Evolutionary conservation across 2,113 vertebrate species (phyloP).

Genomic region (Arvicanthis niloticus): DNA sequence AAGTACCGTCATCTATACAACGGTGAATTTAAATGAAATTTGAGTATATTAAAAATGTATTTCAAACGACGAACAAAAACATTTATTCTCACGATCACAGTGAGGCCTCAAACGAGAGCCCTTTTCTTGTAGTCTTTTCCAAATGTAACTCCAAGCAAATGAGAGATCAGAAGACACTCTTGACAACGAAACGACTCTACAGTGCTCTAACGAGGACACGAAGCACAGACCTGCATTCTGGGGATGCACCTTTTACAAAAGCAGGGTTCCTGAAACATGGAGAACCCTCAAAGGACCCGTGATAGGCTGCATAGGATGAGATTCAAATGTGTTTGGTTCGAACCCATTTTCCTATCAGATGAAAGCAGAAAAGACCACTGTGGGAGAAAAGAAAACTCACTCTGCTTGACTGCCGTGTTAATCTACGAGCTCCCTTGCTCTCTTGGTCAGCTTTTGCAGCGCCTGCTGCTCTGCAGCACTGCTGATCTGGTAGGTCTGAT

Average conservation of each 20-base stretch:
- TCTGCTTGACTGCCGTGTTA: slow-evolving; percentile 86
- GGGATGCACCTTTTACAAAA: background rate
- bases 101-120: background rate
- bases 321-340: slow-evolving; percentile 33
- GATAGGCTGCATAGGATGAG: background rate
- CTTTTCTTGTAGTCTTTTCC: slow-evolving; percentile 1
- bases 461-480: slow-evolving; percentile 77
- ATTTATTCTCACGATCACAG: background rate
- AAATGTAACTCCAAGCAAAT: background rate
- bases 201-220: background rate
- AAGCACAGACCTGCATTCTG: background rate
- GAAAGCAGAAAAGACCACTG: slow-evolving; percentile 80
- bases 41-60: background rate
- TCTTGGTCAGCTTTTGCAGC: slow-evolving; percentile 87
- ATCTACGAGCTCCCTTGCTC: slow-evolving; percentile 82
- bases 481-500: slow-evolving; percentile 88
- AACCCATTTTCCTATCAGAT: slow-evolving; percentile 66
- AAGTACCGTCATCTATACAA: background rate
- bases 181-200: background rate
- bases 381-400: slow-evolving; percentile 79
- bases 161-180: background rate
- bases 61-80: slow-evolving; percentile 34
- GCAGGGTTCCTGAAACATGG: background rate
- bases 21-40: background rate
- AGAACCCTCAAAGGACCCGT: background rate